Percentiles rank a stretch among this genome's conserved stretches.
Evolutionary conservation across 1,140 invertebrate species (phyloP).

Genomic region (Lutraria rhynchaena): DNA sequence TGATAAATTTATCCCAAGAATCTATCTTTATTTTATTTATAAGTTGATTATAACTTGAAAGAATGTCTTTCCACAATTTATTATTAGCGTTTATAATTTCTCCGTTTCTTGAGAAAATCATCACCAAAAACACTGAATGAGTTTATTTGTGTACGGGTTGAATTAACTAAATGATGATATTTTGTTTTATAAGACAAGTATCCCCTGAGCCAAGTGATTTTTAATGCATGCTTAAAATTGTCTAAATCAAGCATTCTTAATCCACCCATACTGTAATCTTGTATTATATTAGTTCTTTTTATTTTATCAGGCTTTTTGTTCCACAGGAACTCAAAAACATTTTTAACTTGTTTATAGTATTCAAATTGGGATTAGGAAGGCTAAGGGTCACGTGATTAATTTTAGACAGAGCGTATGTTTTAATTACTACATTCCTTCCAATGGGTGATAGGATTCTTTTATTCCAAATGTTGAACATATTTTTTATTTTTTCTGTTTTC

Average conservation of each 20-base stretch:
- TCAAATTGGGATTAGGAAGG: not conserved
- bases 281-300: slow-evolving; percentile 1
- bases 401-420: not conserved
- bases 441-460: slow-evolving; percentile 1
- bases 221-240: not conserved
- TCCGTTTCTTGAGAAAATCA: no score
- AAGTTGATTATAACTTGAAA: no score
- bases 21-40: no score
- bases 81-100: no score
- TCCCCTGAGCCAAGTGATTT: slow-evolving; percentile 7
- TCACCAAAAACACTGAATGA: no score
- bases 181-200: no score
- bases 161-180: no score
- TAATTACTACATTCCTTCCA: not conserved
- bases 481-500: not conserved
- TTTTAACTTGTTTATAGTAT: slow-evolving; percentile 5
- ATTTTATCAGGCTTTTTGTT: slow-evolving; percentile 2
- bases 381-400: not conserved
- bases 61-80: no score
- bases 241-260: not conserved
- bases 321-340: not conserved
- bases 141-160: no score
- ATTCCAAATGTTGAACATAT: not conserved
- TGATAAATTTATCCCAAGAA: no score
- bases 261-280: slow-evolving; percentile 9